A percentile compares a stretch with the other conserved stretches of the same genome.
phyloP scores from a whole-genome alignment of 2,888 invertebrate species.

The Cerceris ruficornis region DNA sequence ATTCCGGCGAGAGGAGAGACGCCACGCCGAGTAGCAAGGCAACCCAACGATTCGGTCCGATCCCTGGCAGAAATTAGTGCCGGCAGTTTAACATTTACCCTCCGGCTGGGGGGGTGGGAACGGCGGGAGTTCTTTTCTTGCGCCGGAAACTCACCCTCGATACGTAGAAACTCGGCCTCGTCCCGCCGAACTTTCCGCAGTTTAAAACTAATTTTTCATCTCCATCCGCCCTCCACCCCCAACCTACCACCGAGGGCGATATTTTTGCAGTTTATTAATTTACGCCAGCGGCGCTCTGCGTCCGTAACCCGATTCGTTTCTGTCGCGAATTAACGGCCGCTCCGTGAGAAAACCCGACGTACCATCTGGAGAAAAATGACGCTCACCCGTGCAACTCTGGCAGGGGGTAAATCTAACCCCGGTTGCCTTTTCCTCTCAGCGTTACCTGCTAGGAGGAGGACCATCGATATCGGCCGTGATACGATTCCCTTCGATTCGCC shows the following conservation, averaged over 20 bases:
- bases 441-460: too few relatives aligned
- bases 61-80: slow-evolving; percentile 14
- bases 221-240: not conserved
- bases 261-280: slow-evolving; percentile 29
- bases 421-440: too few relatives aligned
- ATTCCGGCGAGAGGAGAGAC: slow-evolving; percentile 16
- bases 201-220: slow-evolving; percentile 19
- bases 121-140: not conserved
- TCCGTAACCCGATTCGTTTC: not conserved
- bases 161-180: not conserved
- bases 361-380: too few relatives aligned
- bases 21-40: slow-evolving; percentile 26
- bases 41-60: slow-evolving; percentile 20
- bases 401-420: too few relatives aligned
- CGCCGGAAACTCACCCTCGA: not conserved
- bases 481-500: slow-evolving; percentile 4
- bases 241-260: slow-evolving; percentile 2
- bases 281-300: not conserved
- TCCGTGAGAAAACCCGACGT: not conserved
- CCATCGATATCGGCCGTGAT: too few relatives aligned
- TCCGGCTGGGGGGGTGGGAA: too few relatives aligned
- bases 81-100: not conserved
- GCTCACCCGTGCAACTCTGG: too few relatives aligned
- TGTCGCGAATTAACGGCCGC: not conserved
- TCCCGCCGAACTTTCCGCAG: not conserved